phyloP scores from a whole-genome alignment of 2,113 vertebrate species.

The Catagonus wagneri region DNA sequence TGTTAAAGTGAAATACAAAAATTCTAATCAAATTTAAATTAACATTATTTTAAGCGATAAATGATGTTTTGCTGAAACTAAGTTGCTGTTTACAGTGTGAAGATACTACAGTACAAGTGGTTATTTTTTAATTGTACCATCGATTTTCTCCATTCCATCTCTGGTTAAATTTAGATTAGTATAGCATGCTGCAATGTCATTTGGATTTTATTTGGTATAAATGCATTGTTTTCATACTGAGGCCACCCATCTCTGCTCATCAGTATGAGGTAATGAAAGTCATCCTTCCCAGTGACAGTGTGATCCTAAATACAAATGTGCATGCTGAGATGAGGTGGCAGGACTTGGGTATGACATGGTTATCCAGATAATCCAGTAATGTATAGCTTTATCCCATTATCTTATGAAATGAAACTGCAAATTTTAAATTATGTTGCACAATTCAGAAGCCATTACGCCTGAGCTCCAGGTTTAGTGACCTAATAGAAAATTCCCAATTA shows the following conservation, averaged over 20 bases:
- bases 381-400: neutral
- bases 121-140: neutral
- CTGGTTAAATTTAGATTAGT: neutral
- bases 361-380: neutral
- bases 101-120: neutral
- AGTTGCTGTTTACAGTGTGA: neutral
- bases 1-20: neutral
- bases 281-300: neutral
- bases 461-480: neutral
- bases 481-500: neutral
- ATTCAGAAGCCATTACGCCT: neutral
- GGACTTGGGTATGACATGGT: neutral
- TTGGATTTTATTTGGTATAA: conserved; percentile 17
- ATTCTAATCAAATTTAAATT: conserved; percentile 18
- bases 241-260: neutral
- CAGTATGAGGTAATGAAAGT: conserved; percentile 23
- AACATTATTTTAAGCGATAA: neutral
- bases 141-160: neutral
- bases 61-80: neutral
- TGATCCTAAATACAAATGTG: neutral
- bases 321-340: neutral
- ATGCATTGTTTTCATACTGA: conserved; percentile 24
- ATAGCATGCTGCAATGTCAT: neutral
- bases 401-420: conserved; percentile 16
- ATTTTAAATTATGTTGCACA: neutral